phyloP scores from a whole-genome alignment of 2,797 vertebrate genomes.

The Psittacula derbiana region DNA sequence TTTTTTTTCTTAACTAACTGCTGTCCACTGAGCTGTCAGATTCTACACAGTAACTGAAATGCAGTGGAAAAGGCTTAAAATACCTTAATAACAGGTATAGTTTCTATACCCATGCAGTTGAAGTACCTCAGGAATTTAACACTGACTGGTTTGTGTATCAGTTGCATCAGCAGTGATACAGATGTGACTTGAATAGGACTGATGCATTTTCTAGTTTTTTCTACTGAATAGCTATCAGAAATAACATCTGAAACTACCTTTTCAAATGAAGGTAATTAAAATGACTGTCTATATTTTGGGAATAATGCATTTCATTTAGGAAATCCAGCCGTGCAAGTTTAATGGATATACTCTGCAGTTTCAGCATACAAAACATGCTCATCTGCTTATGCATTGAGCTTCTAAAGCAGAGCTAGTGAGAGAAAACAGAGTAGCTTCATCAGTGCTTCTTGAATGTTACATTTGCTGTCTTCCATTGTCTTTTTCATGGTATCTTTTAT shows the following conservation, averaged over 20 bases:
- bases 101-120: too few relatives aligned
- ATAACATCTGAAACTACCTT: neutral
- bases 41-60: neutral
- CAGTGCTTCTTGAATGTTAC: neutral
- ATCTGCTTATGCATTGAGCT: neutral
- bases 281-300: neutral
- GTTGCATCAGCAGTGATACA: neutral
- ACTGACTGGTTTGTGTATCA: neutral
- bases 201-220: neutral
- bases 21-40: neutral
- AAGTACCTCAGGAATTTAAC: neutral
- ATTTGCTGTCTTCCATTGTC: neutral
- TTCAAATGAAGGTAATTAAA: neutral
- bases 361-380: neutral
- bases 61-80: neutral
- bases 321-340: neutral
- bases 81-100: neutral
- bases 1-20: neutral
- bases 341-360: neutral
- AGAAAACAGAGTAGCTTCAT: neutral
- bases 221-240: neutral
- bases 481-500: neutral
- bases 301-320: neutral
- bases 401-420: neutral
- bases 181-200: neutral